These are phyloP conservation scores for Leucania comma DNA, from an alignment of 2,888 invertebrate species.

Conservation along the genomic window DNA sequence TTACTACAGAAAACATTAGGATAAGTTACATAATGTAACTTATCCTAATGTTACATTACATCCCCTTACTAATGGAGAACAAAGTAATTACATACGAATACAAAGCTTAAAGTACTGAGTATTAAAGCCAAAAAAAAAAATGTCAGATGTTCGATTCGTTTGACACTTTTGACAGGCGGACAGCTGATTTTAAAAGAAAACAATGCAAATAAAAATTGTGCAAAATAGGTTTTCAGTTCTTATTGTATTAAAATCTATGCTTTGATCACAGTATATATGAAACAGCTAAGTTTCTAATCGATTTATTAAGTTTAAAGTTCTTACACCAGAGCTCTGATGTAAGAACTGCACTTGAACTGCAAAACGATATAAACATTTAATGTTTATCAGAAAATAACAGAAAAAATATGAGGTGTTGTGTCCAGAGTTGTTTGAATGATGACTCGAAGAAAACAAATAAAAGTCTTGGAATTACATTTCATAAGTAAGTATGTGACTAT, in stretches of 20 bases:
- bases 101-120: too few relatives aligned
- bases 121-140: background rate
- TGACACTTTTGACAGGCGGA: background rate
- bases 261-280: background rate
- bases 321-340: background rate
- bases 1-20: too few relatives aligned
- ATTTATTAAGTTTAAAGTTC: too few relatives aligned
- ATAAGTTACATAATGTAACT: too few relatives aligned
- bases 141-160: background rate
- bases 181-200: constrained; percentile 1
- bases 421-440: constrained; percentile 29
- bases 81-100: too few relatives aligned
- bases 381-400: background rate
- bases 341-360: too few relatives aligned
- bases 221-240: background rate
- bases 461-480: constrained; percentile 37
- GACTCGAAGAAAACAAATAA: constrained; percentile 38
- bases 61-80: too few relatives aligned
- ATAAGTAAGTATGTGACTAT: constrained; percentile 23
- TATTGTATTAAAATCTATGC: background rate
- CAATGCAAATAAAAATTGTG: background rate
- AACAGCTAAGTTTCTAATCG: background rate
- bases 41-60: too few relatives aligned
- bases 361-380: too few relatives aligned
- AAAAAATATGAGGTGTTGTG: constrained; percentile 37